phyloP scores from a whole-genome alignment of 1,140 invertebrate genomes.

The Alviniconcha marisindica region DNA sequence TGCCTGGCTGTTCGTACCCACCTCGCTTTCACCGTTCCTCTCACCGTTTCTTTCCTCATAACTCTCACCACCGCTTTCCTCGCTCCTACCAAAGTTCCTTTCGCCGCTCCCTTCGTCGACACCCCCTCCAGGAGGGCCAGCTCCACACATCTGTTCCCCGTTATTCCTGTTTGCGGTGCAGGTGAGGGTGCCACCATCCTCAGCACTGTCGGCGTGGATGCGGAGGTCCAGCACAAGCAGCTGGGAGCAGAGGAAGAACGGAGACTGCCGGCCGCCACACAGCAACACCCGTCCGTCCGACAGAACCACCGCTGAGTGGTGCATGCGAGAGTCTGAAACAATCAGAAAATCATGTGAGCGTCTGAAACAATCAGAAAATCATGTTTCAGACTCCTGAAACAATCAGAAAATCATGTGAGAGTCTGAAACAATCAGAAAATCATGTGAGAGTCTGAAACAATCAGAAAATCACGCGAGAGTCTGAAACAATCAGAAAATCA shows the following conservation, averaged over 20 bases:
- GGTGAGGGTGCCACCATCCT: too few species aligned
- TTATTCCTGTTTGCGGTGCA: too few species aligned
- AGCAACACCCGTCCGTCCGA: conserved; percentile 59
- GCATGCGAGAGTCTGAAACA: conserved; percentile 64
- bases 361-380: background rate
- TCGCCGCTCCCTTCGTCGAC: background rate
- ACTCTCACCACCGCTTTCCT: background rate
- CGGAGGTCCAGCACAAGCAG: conserved; percentile 50
- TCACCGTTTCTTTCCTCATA: background rate
- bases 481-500: conserved; percentile 48
- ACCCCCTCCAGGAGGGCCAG: background rate
- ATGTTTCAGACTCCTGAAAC: background rate
- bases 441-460: too few species aligned
- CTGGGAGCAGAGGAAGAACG: conserved; percentile 61
- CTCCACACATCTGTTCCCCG: too few species aligned
- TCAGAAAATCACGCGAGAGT: conserved; percentile 63
- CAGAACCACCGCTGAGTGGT: conserved; percentile 53
- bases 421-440: too few species aligned
- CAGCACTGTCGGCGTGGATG: background rate
- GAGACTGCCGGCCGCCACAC: conserved; percentile 68
- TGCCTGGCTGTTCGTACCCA: too few species aligned
- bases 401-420: too few species aligned
- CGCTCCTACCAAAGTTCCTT: background rate
- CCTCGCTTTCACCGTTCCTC: too few species aligned
- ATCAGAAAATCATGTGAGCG: background rate